A percentile compares a stretch with the other conserved stretches of the same genome.
phyloP scores from a whole-genome alignment of 2,888 invertebrate genomes.

The Limnephilus rhombicus region DNA sequence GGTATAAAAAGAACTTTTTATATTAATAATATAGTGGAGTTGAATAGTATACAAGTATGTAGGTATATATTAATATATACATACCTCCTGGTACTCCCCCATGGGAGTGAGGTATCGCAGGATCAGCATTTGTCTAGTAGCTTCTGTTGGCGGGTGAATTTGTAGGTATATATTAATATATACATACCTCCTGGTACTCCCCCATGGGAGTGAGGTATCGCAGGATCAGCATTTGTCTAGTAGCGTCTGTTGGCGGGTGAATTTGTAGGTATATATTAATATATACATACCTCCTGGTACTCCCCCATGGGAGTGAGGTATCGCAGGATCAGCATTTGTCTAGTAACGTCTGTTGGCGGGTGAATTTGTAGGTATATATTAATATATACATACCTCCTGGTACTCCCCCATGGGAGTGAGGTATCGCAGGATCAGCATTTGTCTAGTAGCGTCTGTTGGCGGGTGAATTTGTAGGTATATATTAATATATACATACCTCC shows the following conservation, averaged over 20 bases:
- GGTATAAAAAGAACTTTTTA: no score
- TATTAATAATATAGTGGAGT: no score
- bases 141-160: slow-evolving; percentile 91
- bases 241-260: slow-evolving; percentile 91
- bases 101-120: slow-evolving; percentile 96
- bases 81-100: slow-evolving; percentile 97
- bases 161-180: not conserved
- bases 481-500: slow-evolving; percentile 78
- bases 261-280: slow-evolving; percentile 77
- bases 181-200: slow-evolving; percentile 93
- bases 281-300: slow-evolving; percentile 89
- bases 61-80: slow-evolving; percentile 52
- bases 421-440: slow-evolving; percentile 95
- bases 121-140: slow-evolving; percentile 95
- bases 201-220: slow-evolving; percentile 98
- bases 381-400: slow-evolving; percentile 84
- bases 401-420: slow-evolving; percentile 98
- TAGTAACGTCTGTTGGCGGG: slow-evolving; percentile 92
- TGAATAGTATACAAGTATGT: no score
- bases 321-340: slow-evolving; percentile 94
- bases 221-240: slow-evolving; percentile 94
- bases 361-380: slow-evolving; percentile 80
- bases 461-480: slow-evolving; percentile 85
- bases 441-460: slow-evolving; percentile 91
- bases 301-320: slow-evolving; percentile 98